phyloP scores from a whole-genome alignment of 2,113 vertebrate genomes.

The Aythya baeri region DNA sequence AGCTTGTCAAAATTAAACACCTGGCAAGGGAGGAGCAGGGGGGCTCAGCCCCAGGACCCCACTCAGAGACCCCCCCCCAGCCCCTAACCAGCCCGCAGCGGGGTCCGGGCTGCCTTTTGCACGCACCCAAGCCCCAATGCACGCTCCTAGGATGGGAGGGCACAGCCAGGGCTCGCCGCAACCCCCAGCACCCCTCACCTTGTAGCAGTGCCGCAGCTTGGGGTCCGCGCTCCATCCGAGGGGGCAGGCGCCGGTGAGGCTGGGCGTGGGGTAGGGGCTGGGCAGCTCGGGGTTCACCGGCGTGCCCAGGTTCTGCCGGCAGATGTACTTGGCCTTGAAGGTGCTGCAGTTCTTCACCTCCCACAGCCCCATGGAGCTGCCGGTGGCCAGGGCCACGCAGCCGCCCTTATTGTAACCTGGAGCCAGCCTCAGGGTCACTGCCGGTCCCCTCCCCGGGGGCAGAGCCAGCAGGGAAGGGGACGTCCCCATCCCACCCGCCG shows the following conservation, averaged over 20 bases:
- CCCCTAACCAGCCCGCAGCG: accelerated
- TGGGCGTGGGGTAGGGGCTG: constrained; percentile 84
- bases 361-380: constrained; percentile 90
- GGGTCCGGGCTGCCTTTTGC: neutral
- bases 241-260: constrained; percentile 87
- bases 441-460: neutral
- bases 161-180: neutral
- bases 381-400: constrained; percentile 90
- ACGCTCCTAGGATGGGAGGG: neutral
- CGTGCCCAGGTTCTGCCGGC: constrained; percentile 87
- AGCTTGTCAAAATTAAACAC: constrained; percentile 86
- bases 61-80: neutral
- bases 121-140: neutral
- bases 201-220: constrained; percentile 92
- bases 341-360: constrained; percentile 87
- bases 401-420: constrained; percentile 82
- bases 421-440: neutral
- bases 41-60: neutral
- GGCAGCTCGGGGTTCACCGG: constrained; percentile 85
- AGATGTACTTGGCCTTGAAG: constrained; percentile 92
- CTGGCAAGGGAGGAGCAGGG: constrained; percentile 58
- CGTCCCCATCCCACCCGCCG: neutral
- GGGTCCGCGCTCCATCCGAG: constrained; percentile 85
- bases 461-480: neutral
- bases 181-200: constrained; percentile 75